Base-by-base conservation (phyloP, 2,797 vertebrate genomes). In the Rousettus madagascariensis region DNA sequence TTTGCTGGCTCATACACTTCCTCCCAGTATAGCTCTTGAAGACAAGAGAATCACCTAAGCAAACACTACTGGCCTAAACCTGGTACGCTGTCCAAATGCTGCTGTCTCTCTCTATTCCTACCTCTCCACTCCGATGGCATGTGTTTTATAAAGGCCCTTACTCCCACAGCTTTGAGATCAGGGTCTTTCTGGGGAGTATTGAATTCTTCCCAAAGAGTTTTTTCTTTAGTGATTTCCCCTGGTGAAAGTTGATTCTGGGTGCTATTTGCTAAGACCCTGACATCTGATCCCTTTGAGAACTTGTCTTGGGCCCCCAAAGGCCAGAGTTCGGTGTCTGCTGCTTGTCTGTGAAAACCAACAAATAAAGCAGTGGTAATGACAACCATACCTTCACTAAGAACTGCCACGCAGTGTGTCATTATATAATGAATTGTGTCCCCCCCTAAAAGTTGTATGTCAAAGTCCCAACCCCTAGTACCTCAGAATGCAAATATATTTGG, bases 61-160 rank as follows among this genome's bases (percentile, higher is more conserved):
- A 19, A 1, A 51, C 22, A 19, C 57, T 26, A 2, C 33, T 36
- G 65, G 30, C 38, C 49, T 41, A n/a, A 20, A 49, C 75, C 66
- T 16, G 36, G 1, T 2, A 28, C 3, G 26, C 55, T 1, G 0
- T 26, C 22, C 6, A 41, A 28, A 33, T 0, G 0, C 41, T 49
- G 59, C 43, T 10, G 8, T 22, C 41, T 20, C 26, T n/a, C 75
- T 30, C 11, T 10, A 0, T 59, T 20, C 49, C 26, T 28, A 3
- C 15, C 16, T 22, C 30, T 90, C 20, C 8, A 22, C 12, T 75
- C 19, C 1, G 4, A 46, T 0, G 22, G 6, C 22, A 36, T 20
- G 20, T 38, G 6, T 72, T 59, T 69, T 41, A 53, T 6, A 11
- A 87, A 75, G 19, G 16, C 3, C 24, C 26, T 30, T 8, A 5